Evolutionary conservation across 1,140 invertebrate species (phyloP).

Genomic region (Magallana ariakensis): DNA sequence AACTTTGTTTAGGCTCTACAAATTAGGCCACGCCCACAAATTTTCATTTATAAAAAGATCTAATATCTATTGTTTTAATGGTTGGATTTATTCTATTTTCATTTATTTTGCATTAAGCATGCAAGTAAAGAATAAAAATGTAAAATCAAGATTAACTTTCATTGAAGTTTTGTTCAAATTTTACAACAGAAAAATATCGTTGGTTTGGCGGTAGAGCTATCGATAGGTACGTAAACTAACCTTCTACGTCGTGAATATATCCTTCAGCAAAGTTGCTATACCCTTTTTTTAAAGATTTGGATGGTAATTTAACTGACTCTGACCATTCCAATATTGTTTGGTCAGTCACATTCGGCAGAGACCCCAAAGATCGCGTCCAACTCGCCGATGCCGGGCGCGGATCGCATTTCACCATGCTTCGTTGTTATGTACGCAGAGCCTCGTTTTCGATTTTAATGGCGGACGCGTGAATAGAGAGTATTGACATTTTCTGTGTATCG

Average conservation of each 20-base stretch:
- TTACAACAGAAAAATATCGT: background rate
- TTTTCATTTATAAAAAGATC: background rate
- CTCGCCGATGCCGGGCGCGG: background rate
- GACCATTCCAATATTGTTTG: background rate
- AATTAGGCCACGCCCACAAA: background rate
- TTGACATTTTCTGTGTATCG: background rate
- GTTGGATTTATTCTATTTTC: background rate
- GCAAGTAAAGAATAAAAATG: background rate
- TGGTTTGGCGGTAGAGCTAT: no score
- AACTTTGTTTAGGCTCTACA: background rate
- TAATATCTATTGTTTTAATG: background rate
- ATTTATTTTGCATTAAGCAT: background rate
- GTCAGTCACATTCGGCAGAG: constrained; percentile 6
- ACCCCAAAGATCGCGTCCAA: background rate
- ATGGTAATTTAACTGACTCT: background rate
- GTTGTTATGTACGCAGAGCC: constrained; percentile 17
- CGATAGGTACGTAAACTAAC: background rate
- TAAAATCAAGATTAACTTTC: background rate
- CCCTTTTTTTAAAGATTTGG: background rate
- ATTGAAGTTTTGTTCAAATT: background rate
- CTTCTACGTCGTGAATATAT: constrained; percentile 15
- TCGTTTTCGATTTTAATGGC: constrained; percentile 39
- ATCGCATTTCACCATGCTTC: background rate
- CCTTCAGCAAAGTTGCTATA: constrained; percentile 35
- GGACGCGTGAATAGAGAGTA: background rate